Evolutionary conservation across 2,888 invertebrate genomes (phyloP).

Genomic region (Mimas tiliae): DNA sequence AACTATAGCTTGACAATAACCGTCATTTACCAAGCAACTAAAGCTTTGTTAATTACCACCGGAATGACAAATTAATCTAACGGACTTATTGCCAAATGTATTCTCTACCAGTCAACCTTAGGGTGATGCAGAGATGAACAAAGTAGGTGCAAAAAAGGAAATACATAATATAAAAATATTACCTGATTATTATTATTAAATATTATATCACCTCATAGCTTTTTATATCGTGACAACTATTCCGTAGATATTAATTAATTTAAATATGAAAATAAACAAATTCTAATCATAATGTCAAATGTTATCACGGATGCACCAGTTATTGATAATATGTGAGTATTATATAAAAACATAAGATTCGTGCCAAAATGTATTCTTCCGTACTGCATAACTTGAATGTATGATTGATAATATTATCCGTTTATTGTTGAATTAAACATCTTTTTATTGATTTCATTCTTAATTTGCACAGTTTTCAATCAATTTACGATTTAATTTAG

Average conservation of each 20-base stretch:
- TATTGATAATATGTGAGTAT: constrained; percentile 12
- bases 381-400: constrained; percentile 12
- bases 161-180: no score
- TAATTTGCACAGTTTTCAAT: no score
- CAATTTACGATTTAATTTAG: no score
- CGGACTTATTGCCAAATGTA: no score
- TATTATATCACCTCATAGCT: not conserved
- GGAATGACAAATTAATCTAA: no score
- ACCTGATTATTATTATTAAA: no score
- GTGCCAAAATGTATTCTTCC: constrained; percentile 11
- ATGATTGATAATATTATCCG: constrained; percentile 1
- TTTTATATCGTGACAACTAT: not conserved
- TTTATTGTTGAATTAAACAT: not conserved
- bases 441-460: not conserved
- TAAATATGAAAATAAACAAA: constrained; percentile 21
- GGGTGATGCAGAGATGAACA: no score
- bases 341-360: constrained; percentile 17
- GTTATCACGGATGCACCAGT: constrained; percentile 20
- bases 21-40: no score
- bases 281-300: constrained; percentile 17
- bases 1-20: no score
- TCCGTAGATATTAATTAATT: constrained; percentile 9
- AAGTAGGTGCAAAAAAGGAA: no score
- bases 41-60: no score
- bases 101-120: no score